Evolutionary conservation across 2,113 vertebrate genomes (phyloP).

Genomic region (Polypterus bichir): DNA sequence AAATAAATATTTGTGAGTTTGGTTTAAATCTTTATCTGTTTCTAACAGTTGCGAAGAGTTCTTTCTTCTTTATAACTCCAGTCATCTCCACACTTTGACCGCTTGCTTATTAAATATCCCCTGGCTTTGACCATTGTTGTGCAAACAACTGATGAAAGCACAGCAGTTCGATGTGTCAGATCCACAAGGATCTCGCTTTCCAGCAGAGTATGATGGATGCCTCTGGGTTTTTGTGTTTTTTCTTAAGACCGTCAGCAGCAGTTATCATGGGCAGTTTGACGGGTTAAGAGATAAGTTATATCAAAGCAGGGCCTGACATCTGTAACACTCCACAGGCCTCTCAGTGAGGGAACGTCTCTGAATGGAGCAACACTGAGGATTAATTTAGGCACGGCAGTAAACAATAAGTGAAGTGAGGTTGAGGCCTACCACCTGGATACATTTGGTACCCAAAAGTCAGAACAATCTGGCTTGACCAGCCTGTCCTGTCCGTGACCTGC

Average conservation of each 20-base stretch:
- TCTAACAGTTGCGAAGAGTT: too few relatives aligned
- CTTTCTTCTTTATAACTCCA: too few relatives aligned
- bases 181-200: too few relatives aligned
- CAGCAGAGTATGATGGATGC: too few relatives aligned
- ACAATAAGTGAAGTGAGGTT: slow-evolving; percentile 39
- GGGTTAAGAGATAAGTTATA: slow-evolving; percentile 50
- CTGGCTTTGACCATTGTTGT: too few relatives aligned
- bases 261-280: slow-evolving; percentile 42
- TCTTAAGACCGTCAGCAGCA: slow-evolving; percentile 29
- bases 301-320: slow-evolving; percentile 51
- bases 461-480: slow-evolving; percentile 38
- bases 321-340: slow-evolving; percentile 49
- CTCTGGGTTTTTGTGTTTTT: background rate
- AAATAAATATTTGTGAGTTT: too few relatives aligned
- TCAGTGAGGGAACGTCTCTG: slow-evolving; percentile 40
- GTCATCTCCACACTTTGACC: too few relatives aligned
- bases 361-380: slow-evolving; percentile 47
- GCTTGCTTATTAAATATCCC: too few relatives aligned
- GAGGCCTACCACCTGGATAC: slow-evolving; percentile 46
- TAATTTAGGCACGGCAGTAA: slow-evolving; percentile 40
- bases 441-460: slow-evolving; percentile 17
- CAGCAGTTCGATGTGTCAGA: too few relatives aligned
- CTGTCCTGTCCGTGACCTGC: slow-evolving; percentile 19
- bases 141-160: too few relatives aligned
- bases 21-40: too few relatives aligned